A percentile compares a stretch with the other conserved stretches of the same genome.
These are phyloP conservation scores for Proisotoma minuta DNA, from an alignment of 2,888 invertebrate species.

Conservation along the genomic window DNA sequence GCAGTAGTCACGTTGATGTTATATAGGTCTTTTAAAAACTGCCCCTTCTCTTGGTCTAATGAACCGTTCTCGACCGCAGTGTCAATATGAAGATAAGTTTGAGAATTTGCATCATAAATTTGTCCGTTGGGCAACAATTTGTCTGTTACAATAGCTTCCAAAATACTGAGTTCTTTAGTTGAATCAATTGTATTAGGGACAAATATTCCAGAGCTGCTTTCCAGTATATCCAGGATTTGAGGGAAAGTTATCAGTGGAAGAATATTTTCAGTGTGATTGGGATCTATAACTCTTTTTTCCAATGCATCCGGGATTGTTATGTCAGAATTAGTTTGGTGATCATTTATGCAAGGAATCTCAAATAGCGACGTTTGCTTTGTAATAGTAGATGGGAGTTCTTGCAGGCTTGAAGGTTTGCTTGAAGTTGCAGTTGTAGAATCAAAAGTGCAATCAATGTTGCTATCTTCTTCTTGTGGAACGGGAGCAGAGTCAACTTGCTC, in stretches of 20 bases:
- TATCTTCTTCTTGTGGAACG: not conserved
- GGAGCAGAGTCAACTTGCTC: not conserved
- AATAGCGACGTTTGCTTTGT: constrained; percentile 83
- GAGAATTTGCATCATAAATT: constrained; percentile 68
- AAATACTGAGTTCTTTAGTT: constrained; percentile 67
- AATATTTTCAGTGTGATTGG: not conserved
- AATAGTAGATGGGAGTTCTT: too few relatives aligned
- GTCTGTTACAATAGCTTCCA: constrained; percentile 81
- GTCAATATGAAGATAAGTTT: constrained; percentile 71
- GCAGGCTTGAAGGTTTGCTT: too few relatives aligned
- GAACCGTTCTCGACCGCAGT: constrained; percentile 79
- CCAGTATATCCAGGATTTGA: constrained; percentile 54
- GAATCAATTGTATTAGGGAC: not conserved
- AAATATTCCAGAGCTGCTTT: constrained; percentile 37
- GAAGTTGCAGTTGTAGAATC: too few relatives aligned
- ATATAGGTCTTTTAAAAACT: constrained; percentile 74
- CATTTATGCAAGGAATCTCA: constrained; percentile 84
- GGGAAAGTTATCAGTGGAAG: too few relatives aligned
- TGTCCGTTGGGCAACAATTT: constrained; percentile 84
- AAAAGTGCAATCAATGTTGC: too few relatives aligned
- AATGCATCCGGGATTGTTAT: constrained; percentile 69
- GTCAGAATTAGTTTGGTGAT: constrained; percentile 63
- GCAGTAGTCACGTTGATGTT: constrained; percentile 84
- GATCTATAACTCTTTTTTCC: constrained; percentile 63
- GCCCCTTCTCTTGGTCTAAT: constrained; percentile 81